Evolutionary conservation across 2,888 invertebrate species (phyloP).

Genomic region (Chrysolina americana): DNA sequence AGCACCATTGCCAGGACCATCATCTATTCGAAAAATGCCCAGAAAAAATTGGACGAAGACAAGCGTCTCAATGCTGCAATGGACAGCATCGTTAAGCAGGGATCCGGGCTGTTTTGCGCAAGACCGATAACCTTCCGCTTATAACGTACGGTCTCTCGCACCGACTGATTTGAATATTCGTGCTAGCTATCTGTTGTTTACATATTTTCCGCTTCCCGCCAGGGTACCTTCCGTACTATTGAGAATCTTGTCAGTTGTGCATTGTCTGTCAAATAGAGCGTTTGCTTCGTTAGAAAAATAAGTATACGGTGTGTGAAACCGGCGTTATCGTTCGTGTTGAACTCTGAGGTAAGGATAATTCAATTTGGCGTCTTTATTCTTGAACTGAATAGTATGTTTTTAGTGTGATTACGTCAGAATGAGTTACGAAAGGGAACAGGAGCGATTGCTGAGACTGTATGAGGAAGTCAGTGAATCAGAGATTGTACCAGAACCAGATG

Average conservation of each 20-base stretch:
- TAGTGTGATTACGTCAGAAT: background rate
- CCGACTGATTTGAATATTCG: too few relatives aligned
- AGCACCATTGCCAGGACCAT: too few relatives aligned
- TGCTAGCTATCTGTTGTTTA: too few relatives aligned
- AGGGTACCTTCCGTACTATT: too few relatives aligned
- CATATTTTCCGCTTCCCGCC: too few relatives aligned
- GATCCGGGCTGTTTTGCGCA: too few relatives aligned
- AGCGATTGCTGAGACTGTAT: background rate
- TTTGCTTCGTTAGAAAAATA: conserved; percentile 2
- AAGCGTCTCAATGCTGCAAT: too few relatives aligned
- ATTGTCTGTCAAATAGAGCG: background rate
- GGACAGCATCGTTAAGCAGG: too few relatives aligned
- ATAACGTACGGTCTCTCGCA: too few relatives aligned
- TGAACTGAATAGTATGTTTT: background rate
- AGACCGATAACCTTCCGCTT: background rate
- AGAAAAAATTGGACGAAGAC: too few relatives aligned
- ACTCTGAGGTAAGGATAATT: too few relatives aligned
- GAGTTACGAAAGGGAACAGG: conserved; percentile 1
- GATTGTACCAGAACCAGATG: background rate
- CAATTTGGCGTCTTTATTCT: background rate
- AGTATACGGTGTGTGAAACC: conserved; percentile 1
- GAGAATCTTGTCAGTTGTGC: conserved; percentile 5
- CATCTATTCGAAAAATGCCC: too few relatives aligned
- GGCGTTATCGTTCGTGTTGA: conserved; percentile 4
- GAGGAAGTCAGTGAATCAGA: background rate